Base-by-base conservation (phyloP, 2,113 vertebrate genomes). In the Casuarius casuarius region DNA sequence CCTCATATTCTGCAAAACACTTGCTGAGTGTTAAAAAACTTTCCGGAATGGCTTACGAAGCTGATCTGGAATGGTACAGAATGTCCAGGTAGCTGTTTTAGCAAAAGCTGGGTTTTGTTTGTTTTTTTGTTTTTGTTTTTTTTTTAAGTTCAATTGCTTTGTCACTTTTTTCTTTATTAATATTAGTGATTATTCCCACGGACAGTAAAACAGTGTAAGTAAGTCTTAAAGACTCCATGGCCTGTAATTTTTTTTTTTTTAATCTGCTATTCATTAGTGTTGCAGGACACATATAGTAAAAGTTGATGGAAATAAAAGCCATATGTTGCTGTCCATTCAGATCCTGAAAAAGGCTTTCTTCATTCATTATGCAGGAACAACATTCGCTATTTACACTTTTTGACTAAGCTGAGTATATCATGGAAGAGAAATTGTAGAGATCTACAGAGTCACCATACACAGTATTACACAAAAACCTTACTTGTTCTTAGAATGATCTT, bases 151-250 rank as follows among this genome's bases (percentile, higher is more conserved):
- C 29, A 19, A 89, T 75, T 93, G 78, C 76, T 93, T 80, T 80
- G 62, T 76, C 70, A 59, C 52, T 14, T 79, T 83, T 65, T 61
- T 93, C 54, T 95, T 94, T 59, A 25, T 96, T 97, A 70, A 35
- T 81, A 84, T 96, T 92, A 78, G 31, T 93, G 46, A n/a, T 82
- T 63, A 26, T 9, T 81, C 46, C 17, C 4, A 31, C 20, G 49
- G 62, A 74, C 21, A 83, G 44, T 91, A 70, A 94, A 93, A 87
- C 74, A 94, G 85, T 68, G 2, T 26, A 46, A 87, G 2, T 26
- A 46, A 87, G 21, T 84, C n/a, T 78, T 84, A 75, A 84, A 65
- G 46, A 51, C 22, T 58, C 31, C 33, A 9, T 89, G 38, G 12
- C 21, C 23, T 89, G 18, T 61, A 68, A 33, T 46, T 40, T 38